Evolutionary conservation across 2,888 invertebrate genomes (phyloP).

Genomic region (Tyria jacobaeae): DNA sequence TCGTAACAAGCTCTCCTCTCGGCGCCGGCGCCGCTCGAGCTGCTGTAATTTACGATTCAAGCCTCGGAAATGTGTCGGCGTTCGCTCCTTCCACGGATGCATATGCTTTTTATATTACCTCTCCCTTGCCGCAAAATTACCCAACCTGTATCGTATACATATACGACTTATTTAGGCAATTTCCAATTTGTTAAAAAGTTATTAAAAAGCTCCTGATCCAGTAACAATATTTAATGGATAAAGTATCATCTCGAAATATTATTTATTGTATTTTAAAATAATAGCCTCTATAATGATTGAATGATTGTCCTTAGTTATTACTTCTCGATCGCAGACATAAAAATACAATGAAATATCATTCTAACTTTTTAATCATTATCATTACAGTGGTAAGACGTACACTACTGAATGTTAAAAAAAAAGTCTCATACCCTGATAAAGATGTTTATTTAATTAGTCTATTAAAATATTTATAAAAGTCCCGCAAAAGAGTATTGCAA

Average conservation of each 20-base stretch:
- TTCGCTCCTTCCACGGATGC: constrained; percentile 69
- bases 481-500: too few relatives aligned
- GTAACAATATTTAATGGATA: not conserved
- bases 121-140: constrained; percentile 60
- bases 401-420: too few relatives aligned
- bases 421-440: too few relatives aligned
- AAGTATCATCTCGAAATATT: not conserved
- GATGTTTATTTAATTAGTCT: too few relatives aligned
- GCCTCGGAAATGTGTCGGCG: constrained; percentile 80
- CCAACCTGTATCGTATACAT: constrained; percentile 59
- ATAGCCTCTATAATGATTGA: not conserved
- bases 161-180: constrained; percentile 48
- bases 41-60: constrained; percentile 81
- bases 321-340: too few relatives aligned
- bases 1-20: constrained; percentile 85
- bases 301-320: too few relatives aligned
- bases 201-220: not conserved
- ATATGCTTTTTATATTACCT: constrained; percentile 70
- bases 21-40: constrained; percentile 82
- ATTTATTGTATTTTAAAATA: not conserved
- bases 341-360: too few relatives aligned
- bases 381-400: too few relatives aligned
- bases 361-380: too few relatives aligned
- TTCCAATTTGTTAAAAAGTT: constrained; percentile 39
- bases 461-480: too few relatives aligned